Evolutionary conservation across 1,140 invertebrate genomes (phyloP), one percentile per base, ranked within the genome.

Genomic region (Macrocentrus cingulum): DNA sequence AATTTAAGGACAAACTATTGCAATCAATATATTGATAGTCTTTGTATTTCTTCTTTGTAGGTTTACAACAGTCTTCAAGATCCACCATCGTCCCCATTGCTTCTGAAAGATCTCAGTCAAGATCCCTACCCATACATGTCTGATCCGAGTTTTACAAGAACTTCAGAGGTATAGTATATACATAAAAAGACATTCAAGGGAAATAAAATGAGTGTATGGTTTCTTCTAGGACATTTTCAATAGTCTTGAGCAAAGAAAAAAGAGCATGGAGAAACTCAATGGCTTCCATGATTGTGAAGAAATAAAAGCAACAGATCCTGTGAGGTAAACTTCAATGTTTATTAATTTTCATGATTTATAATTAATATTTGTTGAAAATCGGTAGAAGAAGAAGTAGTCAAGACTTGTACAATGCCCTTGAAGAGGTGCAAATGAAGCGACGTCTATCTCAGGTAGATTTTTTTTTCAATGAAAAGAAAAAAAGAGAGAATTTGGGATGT

Each of bases 141-240:
- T 19, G 77, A 80, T 60, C 76, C 77, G 2, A 79, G 76, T 44
- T 77, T 80, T 42, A 78, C 75, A 0, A 72, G 77, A 59, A 80
- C 76, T n/a, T 80, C 77, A 0, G 76, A 80, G 68, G 77, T 79
- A 70, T 11, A 13, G 15, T 15, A 32, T n/a, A 11, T 11, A 2
- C 15, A 34, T 20, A 16, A 2, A 15, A 13, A 23, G 18, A n/a
- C 8, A 48, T 22, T 5, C 41, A 48, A 39, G 6, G n/a, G 22
- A 7, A 16, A 16, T 22, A 9, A 15, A 23, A 52, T 50, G 22
- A 8, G 15, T 50, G 29, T n/a, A n/a, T n/a, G n/a, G n/a, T n/a
- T n/a, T n/a, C n/a, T n/a, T n/a, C n/a, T n/a, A 79, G 77, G 77
- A 79, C 42, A 79, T 80, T 53, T 74, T 77, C 32, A 79, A 78